phyloP scores from a whole-genome alignment of 2,888 invertebrate genomes.

The Amphipoea oculea region DNA sequence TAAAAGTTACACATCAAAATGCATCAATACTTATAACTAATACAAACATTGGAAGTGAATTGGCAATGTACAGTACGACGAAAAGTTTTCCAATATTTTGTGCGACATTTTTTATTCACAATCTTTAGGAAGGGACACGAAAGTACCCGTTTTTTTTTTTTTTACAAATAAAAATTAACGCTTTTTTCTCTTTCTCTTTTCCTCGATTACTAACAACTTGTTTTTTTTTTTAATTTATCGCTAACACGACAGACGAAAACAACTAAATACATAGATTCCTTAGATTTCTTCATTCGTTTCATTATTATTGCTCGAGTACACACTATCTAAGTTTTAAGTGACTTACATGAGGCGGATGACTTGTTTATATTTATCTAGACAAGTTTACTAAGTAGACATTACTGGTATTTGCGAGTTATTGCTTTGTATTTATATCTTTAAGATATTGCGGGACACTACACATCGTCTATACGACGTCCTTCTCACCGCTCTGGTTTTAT shows the following conservation, averaged over 20 bases:
- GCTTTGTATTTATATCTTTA: background rate
- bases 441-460: background rate
- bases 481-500: too few relatives aligned
- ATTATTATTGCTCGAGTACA: constrained; percentile 65
- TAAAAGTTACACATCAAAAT: constrained; percentile 73
- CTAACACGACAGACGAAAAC: constrained; percentile 60
- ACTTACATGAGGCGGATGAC: constrained; percentile 62
- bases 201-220: constrained; percentile 28
- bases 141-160: constrained; percentile 7
- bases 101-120: constrained; percentile 62
- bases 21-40: constrained; percentile 70
- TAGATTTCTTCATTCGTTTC: constrained; percentile 53
- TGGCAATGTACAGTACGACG: constrained; percentile 68
- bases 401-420: constrained; percentile 15
- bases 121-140: constrained; percentile 25
- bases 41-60: constrained; percentile 67
- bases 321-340: constrained; percentile 56
- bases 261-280: constrained; percentile 49
- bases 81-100: constrained; percentile 61
- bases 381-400: constrained; percentile 37
- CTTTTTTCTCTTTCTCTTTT: constrained; percentile 14
- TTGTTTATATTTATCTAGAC: constrained; percentile 27
- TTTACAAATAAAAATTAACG: constrained; percentile 25
- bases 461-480: too few relatives aligned
- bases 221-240: constrained; percentile 37